Evolutionary conservation across 2,888 invertebrate species (phyloP).

Genomic region (Iselma pallidipennis): DNA sequence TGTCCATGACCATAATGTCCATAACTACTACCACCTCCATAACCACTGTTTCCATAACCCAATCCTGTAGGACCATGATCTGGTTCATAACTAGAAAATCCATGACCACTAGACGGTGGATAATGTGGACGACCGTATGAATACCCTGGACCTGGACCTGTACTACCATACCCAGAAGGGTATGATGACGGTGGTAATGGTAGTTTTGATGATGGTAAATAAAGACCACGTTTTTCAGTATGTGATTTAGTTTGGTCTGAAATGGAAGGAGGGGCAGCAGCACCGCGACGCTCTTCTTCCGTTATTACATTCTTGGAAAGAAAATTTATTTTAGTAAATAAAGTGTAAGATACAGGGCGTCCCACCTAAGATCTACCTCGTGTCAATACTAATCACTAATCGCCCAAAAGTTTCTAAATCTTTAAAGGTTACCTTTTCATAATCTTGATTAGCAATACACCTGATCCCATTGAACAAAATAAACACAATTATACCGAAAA

Average conservation of each 20-base stretch:
- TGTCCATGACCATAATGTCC: slow-evolving; percentile 1
- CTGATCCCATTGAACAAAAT: slow-evolving; percentile 54
- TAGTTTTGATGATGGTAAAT: slow-evolving; percentile 9
- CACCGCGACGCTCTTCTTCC: slow-evolving; percentile 41
- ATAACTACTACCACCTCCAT: background rate
- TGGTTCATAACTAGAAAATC: background rate
- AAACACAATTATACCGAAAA: slow-evolving; percentile 62
- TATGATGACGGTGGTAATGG: no score
- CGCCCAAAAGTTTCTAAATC: no score
- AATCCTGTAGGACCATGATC: background rate
- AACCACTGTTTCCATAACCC: background rate
- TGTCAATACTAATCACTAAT: no score
- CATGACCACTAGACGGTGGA: background rate
- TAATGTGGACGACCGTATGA: background rate
- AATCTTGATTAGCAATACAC: slow-evolving; percentile 13
- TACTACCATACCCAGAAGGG: slow-evolving; percentile 11
- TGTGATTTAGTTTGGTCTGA: slow-evolving; percentile 13
- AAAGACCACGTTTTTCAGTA: slow-evolving; percentile 18
- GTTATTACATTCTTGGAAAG: slow-evolving; percentile 36
- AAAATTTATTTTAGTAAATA: background rate
- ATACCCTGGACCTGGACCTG: background rate
- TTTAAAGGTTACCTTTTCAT: slow-evolving; percentile 7
- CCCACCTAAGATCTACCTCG: no score
- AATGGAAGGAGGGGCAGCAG: slow-evolving; percentile 27
- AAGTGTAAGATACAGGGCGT: background rate